Percentiles rank a stretch among this genome's conserved stretches.
phyloP scores from a whole-genome alignment of 1,140 invertebrate species.

The Teleopsis dalmanni region DNA sequence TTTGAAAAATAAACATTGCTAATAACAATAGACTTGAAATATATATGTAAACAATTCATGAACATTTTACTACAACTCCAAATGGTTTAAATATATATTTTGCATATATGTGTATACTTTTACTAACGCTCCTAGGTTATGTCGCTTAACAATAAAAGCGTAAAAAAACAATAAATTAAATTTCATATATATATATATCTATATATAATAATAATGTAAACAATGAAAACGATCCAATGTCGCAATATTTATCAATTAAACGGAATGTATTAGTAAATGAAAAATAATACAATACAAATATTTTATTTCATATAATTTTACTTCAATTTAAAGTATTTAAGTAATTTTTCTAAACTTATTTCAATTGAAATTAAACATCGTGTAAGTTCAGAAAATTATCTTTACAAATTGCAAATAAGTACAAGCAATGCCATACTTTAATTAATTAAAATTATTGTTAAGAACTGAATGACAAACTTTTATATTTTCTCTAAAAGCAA shows the following conservation, averaged over 20 bases:
- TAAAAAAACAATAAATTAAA: background rate
- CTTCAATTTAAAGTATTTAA: background rate
- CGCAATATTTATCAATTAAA: background rate
- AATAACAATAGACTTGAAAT: background rate
- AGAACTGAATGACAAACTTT: background rate
- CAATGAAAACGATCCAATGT: background rate
- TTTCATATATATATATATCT: background rate
- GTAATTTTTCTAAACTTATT: background rate
- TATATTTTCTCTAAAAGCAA: constrained; percentile 4
- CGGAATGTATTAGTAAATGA: background rate
- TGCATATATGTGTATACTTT: no score
- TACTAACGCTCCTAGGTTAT: no score
- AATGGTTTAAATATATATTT: background rate
- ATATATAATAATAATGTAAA: background rate
- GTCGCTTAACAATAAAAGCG: background rate
- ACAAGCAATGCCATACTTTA: background rate
- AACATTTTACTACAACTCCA: background rate
- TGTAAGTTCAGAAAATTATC: background rate
- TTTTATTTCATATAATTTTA: background rate
- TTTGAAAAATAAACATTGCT: background rate
- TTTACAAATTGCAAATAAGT: background rate
- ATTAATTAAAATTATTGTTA: constrained; percentile 7
- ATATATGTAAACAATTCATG: background rate
- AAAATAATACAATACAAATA: background rate
- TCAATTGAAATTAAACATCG: background rate